A percentile compares a stretch with the other conserved stretches of the same genome.
Evolutionary conservation across 2,113 vertebrate genomes (phyloP).

Genomic region (Genyomyrus donnyi): DNA sequence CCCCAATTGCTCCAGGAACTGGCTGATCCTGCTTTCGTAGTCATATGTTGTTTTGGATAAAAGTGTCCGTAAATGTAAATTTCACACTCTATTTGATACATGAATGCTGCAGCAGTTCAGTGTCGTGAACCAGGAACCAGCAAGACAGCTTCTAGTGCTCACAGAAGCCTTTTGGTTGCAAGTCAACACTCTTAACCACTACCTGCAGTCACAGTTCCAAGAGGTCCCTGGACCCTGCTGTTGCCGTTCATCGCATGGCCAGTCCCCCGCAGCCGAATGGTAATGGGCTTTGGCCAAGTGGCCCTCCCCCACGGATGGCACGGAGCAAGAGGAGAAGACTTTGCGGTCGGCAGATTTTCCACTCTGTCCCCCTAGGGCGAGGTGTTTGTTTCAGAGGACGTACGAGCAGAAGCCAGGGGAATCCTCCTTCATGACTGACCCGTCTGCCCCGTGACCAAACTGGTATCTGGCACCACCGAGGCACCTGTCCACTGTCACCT

Average conservation of each 20-base stretch:
- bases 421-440: neutral
- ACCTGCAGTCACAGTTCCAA: neutral
- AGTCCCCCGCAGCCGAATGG: neutral
- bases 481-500: neutral
- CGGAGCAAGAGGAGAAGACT: neutral
- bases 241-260: neutral
- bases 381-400: neutral
- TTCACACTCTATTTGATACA: neutral
- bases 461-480: neutral
- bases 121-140: neutral
- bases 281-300: slow-evolving; percentile 2
- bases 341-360: neutral
- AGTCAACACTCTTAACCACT: slow-evolving; percentile 10
- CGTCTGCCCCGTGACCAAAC: neutral
- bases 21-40: neutral
- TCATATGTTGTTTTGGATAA: neutral
- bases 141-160: neutral
- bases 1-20: neutral
- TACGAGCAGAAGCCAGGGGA: neutral
- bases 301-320: neutral
- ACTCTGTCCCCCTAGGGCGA: neutral
- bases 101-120: neutral
- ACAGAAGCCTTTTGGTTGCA: neutral
- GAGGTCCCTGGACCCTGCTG: neutral
- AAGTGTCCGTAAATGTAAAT: neutral